phyloP scores from a whole-genome alignment of 1,140 invertebrate genomes.

The Cecropterus lyciades region DNA sequence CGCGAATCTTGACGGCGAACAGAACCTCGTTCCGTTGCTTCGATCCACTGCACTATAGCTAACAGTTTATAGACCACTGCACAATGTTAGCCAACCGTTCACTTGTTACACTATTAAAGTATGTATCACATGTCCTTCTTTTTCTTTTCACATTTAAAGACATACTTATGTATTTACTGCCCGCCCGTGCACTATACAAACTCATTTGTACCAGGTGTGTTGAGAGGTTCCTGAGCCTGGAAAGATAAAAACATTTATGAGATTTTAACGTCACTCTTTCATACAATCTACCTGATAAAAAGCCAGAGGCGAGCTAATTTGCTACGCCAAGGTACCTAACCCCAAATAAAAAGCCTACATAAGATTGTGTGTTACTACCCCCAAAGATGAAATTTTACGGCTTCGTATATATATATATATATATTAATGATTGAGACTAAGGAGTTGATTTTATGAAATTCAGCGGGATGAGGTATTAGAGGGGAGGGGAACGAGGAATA shows the following conservation, averaged over 20 bases:
- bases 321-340: too few species aligned
- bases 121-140: conserved; percentile 78
- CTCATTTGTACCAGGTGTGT: conserved; percentile 89
- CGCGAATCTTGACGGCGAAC: conserved; percentile 49
- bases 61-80: conserved; percentile 61
- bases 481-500: too few species aligned
- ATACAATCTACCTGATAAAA: too few species aligned
- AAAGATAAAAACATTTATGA: conserved; percentile 34
- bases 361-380: too few species aligned
- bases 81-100: conserved; percentile 64
- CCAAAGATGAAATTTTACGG: too few species aligned
- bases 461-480: too few species aligned
- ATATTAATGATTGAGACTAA: too few species aligned
- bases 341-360: too few species aligned
- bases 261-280: too few species aligned
- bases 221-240: conserved; percentile 90
- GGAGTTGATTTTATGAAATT: too few species aligned
- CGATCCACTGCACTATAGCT: conserved; percentile 65
- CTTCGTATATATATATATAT: too few species aligned
- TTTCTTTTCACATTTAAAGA: conserved; percentile 81
- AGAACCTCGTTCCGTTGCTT: conserved; percentile 60
- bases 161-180: conserved; percentile 78
- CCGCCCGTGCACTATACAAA: conserved; percentile 85
- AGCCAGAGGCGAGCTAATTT: too few species aligned
- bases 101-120: conserved; percentile 73